Evolutionary conservation across 2,888 invertebrate species (phyloP).

Genomic region (Dermolepida albohirtum): DNA sequence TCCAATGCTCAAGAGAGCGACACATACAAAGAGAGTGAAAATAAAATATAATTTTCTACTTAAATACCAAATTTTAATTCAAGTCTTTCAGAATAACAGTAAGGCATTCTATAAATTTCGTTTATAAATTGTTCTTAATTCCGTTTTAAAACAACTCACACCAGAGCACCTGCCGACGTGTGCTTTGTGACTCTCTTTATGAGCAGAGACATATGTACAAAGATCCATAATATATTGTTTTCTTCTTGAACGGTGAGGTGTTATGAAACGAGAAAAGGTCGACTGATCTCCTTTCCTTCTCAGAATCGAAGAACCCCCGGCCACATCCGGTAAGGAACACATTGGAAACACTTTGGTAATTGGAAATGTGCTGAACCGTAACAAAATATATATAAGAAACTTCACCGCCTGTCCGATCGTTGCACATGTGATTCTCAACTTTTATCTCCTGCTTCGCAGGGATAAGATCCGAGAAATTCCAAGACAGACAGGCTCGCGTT

Average conservation of each 20-base stretch:
- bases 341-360: constrained; percentile 61
- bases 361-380: constrained; percentile 63
- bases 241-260: constrained; percentile 48
- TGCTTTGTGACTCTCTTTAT: too few species aligned
- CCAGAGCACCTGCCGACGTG: too few species aligned
- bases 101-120: too few species aligned
- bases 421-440: constrained; percentile 52
- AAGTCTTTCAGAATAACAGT: too few species aligned
- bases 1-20: too few species aligned
- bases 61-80: too few species aligned
- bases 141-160: too few species aligned
- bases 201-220: constrained; percentile 21
- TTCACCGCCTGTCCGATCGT: constrained; percentile 57
- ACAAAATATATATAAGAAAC: constrained; percentile 63
- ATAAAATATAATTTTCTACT: too few species aligned
- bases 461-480: constrained; percentile 1
- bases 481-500: constrained; percentile 6
- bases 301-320: not conserved
- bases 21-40: too few species aligned
- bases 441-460: constrained; percentile 2
- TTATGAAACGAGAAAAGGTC: constrained; percentile 58
- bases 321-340: constrained; percentile 45
- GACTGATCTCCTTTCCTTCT: constrained; percentile 46
- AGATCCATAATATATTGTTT: constrained; percentile 50
- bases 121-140: too few species aligned